Percentiles rank a stretch among this genome's conserved stretches.
These are phyloP conservation scores for Narcine bancroftii DNA, from an alignment of 2,113 vertebrate species.

Conservation along the genomic window DNA sequence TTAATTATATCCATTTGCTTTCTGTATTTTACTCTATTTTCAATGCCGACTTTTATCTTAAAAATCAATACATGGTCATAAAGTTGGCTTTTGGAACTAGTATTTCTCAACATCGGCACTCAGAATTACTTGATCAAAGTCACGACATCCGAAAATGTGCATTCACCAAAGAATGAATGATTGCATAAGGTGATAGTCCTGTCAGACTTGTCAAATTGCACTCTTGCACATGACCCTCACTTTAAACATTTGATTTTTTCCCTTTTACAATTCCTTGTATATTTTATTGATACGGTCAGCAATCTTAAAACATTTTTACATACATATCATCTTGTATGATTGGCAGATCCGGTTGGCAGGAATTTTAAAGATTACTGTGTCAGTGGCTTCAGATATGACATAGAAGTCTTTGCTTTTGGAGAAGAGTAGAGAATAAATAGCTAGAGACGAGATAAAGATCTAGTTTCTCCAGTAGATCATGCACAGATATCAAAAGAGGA, in stretches of 20 bases:
- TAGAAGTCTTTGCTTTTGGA: neutral
- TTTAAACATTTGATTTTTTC: constrained; percentile 24
- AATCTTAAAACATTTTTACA: neutral
- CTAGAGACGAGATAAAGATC: neutral
- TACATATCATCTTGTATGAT: neutral
- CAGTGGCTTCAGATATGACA: neutral
- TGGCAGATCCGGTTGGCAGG: constrained; percentile 11
- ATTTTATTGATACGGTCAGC: constrained; percentile 28
- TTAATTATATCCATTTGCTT: neutral
- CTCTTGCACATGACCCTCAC: neutral
- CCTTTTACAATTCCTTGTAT: constrained; percentile 14
- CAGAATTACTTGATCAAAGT: neutral
- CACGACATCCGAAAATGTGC: neutral
- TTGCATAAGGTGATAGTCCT: neutral
- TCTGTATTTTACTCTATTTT: neutral
- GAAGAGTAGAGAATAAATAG: neutral
- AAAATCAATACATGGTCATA: neutral
- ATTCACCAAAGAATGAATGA: neutral
- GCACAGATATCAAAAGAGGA: constrained; percentile 9
- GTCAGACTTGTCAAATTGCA: neutral
- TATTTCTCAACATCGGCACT: neutral
- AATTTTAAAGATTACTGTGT: neutral
- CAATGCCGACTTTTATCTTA: neutral
- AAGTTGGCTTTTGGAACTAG: neutral
- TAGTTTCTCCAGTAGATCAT: neutral